Evolutionary conservation across 2,113 vertebrate species (phyloP), one percentile per base, ranked within the genome.

Genomic region (Drymodes brunneopygia): DNA sequence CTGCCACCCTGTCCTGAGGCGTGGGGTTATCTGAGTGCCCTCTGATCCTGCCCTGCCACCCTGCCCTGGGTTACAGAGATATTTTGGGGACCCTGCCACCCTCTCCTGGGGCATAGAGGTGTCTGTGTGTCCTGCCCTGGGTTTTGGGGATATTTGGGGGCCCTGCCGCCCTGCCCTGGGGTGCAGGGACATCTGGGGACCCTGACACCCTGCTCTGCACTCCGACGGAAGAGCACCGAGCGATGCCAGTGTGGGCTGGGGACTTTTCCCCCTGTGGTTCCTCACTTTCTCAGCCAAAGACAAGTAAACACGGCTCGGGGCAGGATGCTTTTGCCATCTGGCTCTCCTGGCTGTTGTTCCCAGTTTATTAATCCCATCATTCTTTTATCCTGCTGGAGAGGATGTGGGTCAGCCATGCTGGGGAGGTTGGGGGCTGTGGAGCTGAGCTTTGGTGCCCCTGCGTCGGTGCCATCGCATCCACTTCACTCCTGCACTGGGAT

Each of bases 381-480:
- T 74, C 40, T 56, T 81, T 77, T 54, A 50, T 92, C 44, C 73
- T 8, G 22, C 9, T 1, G 28, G 31, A 61, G 40, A 23, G 33
- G 70, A 64, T 33, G 33, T 51, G 87, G 60, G 50, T 78, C 61
- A 56, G 40, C 64, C 16, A 2, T 35, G 45, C 40, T 29, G 56
- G 35, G 45, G 29, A 57, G 36, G 13, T 2, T 36, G 51, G 18
- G 54, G 51, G n/a, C 31, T 18, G 1, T 0, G 2, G 35, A 62
- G 61, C 36, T 2, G 7, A 47, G 29, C 20, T 47, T 31, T 2
- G 9, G 42, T 66, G 47, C 7, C 53, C 42, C 18, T 17, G 42
- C 20, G 15, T 33, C 0, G 0, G 9, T n/a, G n/a, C 13, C 1
- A 19, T 7, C 3, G 0, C 20, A 6, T n/a, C 61, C 2, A 0